Conservation (phyloP, 2,888 invertebrate species). For the Labia minor region DNA sequence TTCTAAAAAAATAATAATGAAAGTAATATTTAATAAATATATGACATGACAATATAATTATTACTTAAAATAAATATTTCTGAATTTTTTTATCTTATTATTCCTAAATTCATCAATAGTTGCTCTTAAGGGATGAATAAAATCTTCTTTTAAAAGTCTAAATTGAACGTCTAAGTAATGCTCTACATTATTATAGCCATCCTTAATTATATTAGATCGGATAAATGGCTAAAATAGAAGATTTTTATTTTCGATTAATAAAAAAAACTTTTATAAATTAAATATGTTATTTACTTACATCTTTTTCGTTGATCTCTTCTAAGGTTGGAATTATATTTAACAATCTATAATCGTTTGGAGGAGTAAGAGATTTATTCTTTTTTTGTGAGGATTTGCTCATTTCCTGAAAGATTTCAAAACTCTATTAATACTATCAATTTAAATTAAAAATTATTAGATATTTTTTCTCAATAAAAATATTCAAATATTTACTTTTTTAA, state of each 20-base stretch:
- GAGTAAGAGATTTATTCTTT: neutral
- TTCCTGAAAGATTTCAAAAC: neutral
- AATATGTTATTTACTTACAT: conserved; percentile 16
- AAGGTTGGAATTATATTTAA: conserved; percentile 33
- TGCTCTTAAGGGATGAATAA: conserved; percentile 57
- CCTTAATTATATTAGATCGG: conserved; percentile 48
- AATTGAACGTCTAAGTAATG: conserved; percentile 75
- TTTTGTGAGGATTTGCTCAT: neutral
- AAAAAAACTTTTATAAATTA: conserved; percentile 38
- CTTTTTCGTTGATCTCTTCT: conserved; percentile 35
- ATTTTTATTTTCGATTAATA: conserved; percentile 31
- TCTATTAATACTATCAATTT: neutral
- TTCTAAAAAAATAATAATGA: conserved; percentile 13
- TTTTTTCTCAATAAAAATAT: neutral
- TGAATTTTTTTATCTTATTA: conserved; percentile 32
- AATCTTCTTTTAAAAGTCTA: conserved; percentile 67
- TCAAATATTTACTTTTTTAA: neutral
- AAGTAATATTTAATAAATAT: neutral
- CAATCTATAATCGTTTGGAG: neutral
- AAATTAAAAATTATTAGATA: neutral
- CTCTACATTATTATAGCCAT: conserved; percentile 50
- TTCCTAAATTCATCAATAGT: conserved; percentile 47
- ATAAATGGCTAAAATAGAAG: conserved; percentile 37
- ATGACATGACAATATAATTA: too few relatives aligned
- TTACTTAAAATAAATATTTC: neutral